Conservation (phyloP, 2,113 vertebrate species). For the Scalopus aquaticus region DNA sequence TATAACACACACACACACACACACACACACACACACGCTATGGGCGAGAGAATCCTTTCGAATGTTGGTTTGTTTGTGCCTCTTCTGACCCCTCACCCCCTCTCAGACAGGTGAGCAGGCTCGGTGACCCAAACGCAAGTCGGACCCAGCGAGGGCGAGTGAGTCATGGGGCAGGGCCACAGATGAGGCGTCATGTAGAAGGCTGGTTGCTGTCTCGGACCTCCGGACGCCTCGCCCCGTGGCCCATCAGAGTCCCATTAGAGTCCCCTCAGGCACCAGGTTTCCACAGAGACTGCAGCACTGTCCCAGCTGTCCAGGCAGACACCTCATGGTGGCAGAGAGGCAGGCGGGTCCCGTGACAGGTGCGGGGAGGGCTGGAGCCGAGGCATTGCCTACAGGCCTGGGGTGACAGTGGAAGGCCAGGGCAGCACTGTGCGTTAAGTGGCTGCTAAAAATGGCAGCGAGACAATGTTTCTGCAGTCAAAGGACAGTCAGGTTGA, state of each 20-base stretch:
- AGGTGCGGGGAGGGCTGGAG: neutral
- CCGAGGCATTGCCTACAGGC: neutral
- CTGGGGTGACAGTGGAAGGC: neutral
- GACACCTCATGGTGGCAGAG: conserved; percentile 28
- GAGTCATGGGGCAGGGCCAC: neutral
- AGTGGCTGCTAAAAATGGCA: conserved; percentile 58
- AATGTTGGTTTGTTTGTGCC: neutral
- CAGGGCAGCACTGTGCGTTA: neutral
- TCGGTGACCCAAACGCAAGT: too few species aligned
- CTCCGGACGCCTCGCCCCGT: neutral
- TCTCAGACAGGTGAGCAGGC: neutral
- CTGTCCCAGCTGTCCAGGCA: neutral
- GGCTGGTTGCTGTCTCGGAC: neutral
- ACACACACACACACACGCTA: neutral
- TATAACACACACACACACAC: neutral
- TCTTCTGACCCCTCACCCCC: accelerated
- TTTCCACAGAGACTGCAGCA: conserved; percentile 17
- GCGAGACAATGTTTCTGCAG: neutral
- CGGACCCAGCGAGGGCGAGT: neutral
- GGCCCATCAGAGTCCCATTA: neutral
- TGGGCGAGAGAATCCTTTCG: neutral
- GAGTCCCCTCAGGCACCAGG: neutral
- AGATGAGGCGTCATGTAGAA: neutral
- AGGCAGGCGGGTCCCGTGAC: conserved; percentile 18
- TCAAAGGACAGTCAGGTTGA: conserved; percentile 22